Evolutionary conservation across 1,140 invertebrate genomes (phyloP).

Genomic region (Plectrocnemia conspersa): DNA sequence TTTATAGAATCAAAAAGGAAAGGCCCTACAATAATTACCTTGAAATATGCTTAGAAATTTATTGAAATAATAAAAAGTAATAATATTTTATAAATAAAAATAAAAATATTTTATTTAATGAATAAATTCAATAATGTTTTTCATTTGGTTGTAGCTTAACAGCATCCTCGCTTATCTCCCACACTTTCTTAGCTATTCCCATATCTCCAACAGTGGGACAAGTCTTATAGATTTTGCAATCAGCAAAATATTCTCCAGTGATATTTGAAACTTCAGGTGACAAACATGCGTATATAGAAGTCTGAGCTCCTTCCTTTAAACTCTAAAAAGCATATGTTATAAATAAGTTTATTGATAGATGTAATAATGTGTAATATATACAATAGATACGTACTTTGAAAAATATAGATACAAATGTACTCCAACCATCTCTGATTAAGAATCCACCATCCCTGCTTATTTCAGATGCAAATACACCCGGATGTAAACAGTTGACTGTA

Average conservation of each 20-base stretch:
- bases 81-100: too few species aligned
- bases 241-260: slow-evolving; percentile 77
- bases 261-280: slow-evolving; percentile 67
- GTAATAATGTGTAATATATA: not conserved
- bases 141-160: slow-evolving; percentile 60
- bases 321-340: slow-evolving; percentile 55
- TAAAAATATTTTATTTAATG: too few species aligned
- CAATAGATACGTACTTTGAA: slow-evolving; percentile 20
- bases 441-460: slow-evolving; percentile 66
- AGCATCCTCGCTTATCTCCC: slow-evolving; percentile 72
- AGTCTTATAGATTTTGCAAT: slow-evolving; percentile 66
- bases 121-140: too few species aligned
- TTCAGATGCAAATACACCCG: slow-evolving; percentile 71
- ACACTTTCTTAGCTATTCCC: slow-evolving; percentile 69
- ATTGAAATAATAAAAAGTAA: too few species aligned
- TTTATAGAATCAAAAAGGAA: too few species aligned
- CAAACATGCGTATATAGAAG: slow-evolving; percentile 70
- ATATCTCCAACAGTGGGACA: slow-evolving; percentile 59
- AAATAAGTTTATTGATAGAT: not conserved
- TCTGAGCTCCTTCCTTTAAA: slow-evolving; percentile 74
- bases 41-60: too few species aligned
- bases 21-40: too few species aligned
- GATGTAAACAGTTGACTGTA: slow-evolving; percentile 72
- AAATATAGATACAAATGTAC: slow-evolving; percentile 46
- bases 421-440: slow-evolving; percentile 53